phyloP scores from a whole-genome alignment of 2,113 vertebrate genomes.

The Hucho hucho region DNA sequence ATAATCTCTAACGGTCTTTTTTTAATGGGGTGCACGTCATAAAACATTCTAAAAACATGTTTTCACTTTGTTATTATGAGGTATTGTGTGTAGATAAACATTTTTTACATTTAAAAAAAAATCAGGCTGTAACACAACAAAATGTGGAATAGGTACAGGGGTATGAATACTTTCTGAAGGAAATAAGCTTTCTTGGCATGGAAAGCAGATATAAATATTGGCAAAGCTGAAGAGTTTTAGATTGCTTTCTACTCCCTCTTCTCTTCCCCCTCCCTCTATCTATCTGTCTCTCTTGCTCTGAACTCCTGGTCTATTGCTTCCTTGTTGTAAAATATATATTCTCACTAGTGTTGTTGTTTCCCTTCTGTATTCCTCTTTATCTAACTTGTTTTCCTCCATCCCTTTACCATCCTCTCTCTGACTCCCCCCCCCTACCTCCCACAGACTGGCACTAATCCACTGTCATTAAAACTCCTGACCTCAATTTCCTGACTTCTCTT shows the following conservation, averaged over 20 bases:
- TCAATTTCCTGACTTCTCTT: conserved; percentile 41
- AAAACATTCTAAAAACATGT: background rate
- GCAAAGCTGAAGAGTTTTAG: background rate
- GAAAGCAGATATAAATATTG: background rate
- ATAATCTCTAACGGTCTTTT: no score
- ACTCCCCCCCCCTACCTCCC: no score
- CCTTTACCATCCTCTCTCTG: no score
- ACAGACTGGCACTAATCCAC: conserved; percentile 16
- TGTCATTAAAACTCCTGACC: conserved; percentile 52
- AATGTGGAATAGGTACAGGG: no score
- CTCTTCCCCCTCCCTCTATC: background rate
- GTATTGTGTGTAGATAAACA: background rate
- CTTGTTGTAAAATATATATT: background rate
- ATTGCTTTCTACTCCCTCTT: background rate
- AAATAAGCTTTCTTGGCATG: background rate
- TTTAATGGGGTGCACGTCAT: no score
- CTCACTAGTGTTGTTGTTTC: background rate
- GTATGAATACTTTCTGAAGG: no score
- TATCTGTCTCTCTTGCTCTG: no score
- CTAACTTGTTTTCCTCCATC: background rate
- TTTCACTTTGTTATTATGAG: background rate
- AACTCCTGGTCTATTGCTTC: background rate
- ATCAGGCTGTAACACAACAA: background rate
- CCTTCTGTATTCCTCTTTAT: conserved; percentile 3
- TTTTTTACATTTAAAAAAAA: background rate